Base-by-base conservation (phyloP, 2,113 vertebrate species). In the Tinamus guttatus region DNA sequence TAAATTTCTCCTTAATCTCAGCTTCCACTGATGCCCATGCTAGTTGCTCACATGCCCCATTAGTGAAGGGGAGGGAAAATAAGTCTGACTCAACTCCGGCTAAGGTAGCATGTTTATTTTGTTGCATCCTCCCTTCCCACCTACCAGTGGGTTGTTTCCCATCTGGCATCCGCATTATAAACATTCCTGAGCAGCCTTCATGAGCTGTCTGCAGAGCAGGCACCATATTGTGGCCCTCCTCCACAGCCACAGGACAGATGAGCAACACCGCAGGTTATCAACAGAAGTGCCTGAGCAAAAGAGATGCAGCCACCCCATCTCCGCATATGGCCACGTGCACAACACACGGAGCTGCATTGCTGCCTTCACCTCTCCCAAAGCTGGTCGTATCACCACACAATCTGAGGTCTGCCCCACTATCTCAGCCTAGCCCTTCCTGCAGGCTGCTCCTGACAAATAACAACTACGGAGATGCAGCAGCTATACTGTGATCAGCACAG, bases 1-100 rank as follows among this genome's bases (percentile, higher is more conserved):
- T 36, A 85, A 68, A 81, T 63, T 27, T 11, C 32, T 76, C 27
- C 67, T 82, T 52, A 40, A 65, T 58, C 73, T 90, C 62, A 83
- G 3, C 12, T 65, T 79, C 62, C 59, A 24, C 19, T 6, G 13
- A 76, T 1, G 0, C 7, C 65, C 52, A 54, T 45, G 20, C 65
- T 62, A 52, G 28, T 24, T 11, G 11, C 41, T 56, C 36, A 25
- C 0, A 0, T 20, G 24, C 9, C 22, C 62, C 38, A 22, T 40
- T 64, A 40, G 36, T 27, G 22, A 27, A 38, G 62, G 36, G 38
- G 62, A 11, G 36, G 62, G 16, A 27, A 41, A 64, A 64, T 40
- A 64, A 40, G 24, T 56, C 54, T 32, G 24, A 40, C 27, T 40
- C 40, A 25, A 36, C 24, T 64, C 38, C 28, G 24, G 34, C 16